Conservation (phyloP, 1,140 invertebrate species). For the Leptoteleia sp. region DNA sequence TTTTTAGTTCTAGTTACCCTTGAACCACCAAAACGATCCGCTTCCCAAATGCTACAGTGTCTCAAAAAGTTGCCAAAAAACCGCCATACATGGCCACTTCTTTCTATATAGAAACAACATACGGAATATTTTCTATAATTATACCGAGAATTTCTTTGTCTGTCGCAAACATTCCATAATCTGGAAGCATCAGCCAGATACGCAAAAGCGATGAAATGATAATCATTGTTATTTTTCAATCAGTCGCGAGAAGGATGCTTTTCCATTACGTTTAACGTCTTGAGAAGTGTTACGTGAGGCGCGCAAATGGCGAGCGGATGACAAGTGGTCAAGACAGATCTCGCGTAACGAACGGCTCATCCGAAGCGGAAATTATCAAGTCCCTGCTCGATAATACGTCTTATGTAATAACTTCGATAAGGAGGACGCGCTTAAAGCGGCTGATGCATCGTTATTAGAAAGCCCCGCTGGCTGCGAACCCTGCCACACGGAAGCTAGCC, state of each 20-base stretch:
- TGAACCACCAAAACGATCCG: too few relatives aligned
- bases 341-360: constrained; percentile 44
- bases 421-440: constrained; percentile 20
- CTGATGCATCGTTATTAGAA: constrained; percentile 62
- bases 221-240: constrained; percentile 51
- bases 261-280: constrained; percentile 45
- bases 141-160: too few relatives aligned
- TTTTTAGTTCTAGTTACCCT: too few relatives aligned
- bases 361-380: constrained; percentile 58
- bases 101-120: too few relatives aligned
- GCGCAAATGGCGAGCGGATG: constrained; percentile 4
- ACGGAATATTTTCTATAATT: too few relatives aligned
- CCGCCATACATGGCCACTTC: too few relatives aligned
- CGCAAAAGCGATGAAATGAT: too few relatives aligned
- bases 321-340: constrained; percentile 21
- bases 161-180: too few relatives aligned
- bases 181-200: too few relatives aligned
- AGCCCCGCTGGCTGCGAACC: constrained; percentile 16
- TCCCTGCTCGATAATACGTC: constrained; percentile 43
- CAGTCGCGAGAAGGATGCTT: constrained; percentile 24
- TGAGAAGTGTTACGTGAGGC: too few relatives aligned
- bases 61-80: too few relatives aligned
- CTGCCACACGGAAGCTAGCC: constrained; percentile 42
- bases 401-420: constrained; percentile 45
- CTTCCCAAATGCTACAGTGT: too few relatives aligned